Evolutionary conservation across 2,888 invertebrate genomes (phyloP).

Genomic region (Palloptera scutellata): DNA sequence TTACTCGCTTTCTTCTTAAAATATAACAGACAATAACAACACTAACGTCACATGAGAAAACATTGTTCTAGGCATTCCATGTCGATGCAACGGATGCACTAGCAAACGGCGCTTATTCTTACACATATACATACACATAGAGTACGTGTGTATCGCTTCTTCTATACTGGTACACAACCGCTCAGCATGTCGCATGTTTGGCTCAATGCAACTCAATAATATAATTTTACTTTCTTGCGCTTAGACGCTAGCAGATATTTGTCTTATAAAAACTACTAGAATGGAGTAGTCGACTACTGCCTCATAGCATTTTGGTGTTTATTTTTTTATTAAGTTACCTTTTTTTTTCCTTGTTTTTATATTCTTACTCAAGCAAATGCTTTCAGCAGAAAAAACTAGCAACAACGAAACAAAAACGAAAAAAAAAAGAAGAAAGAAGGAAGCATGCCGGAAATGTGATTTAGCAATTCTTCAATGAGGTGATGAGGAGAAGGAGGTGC

Average conservation of each 20-base stretch:
- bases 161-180: not conserved
- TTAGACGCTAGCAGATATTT: slow-evolving; percentile 11
- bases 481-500: no score
- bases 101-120: not conserved
- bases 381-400: not conserved
- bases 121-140: not conserved
- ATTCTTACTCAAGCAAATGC: not conserved
- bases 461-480: slow-evolving; percentile 17
- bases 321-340: not conserved
- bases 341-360: not conserved
- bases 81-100: slow-evolving; percentile 3
- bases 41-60: not conserved
- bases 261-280: not conserved
- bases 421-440: not conserved
- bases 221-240: slow-evolving; percentile 15
- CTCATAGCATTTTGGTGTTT: not conserved
- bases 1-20: not conserved
- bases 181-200: slow-evolving; percentile 3
- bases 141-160: no score
- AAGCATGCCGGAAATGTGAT: slow-evolving; percentile 25
- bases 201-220: slow-evolving; percentile 15
- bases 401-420: not conserved
- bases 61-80: slow-evolving; percentile 16
- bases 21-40: slow-evolving; percentile 1
- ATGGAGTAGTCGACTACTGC: not conserved